Evolutionary conservation across 2,888 invertebrate genomes (phyloP).

Genomic region (Andrena haemorrhoa): DNA sequence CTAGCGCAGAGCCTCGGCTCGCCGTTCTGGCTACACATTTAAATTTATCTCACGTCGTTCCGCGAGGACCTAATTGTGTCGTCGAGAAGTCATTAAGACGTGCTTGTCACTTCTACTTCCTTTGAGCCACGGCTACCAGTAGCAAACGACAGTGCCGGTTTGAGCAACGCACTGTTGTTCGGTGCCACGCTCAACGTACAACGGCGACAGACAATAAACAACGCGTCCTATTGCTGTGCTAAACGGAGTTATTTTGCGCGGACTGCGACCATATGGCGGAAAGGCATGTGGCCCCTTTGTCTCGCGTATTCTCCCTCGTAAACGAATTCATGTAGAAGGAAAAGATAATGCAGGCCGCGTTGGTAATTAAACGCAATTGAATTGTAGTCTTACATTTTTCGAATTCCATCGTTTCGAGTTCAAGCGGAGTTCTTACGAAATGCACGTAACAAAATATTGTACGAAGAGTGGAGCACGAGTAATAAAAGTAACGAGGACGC

Average conservation of each 20-base stretch:
- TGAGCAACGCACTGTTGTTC: constrained; percentile 48
- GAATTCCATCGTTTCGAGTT: neutral
- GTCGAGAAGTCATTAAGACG: constrained; percentile 70
- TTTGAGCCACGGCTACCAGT: constrained; percentile 30
- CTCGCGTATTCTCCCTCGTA: no score
- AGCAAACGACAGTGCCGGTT: constrained; percentile 36
- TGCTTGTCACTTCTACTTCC: constrained; percentile 53
- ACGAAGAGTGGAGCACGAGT: neutral
- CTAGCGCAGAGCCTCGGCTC: constrained; percentile 8
- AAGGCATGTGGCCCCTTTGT: no score
- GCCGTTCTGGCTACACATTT: constrained; percentile 58
- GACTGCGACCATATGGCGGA: neutral
- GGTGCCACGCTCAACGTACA: constrained; percentile 1
- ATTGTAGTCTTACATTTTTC: no score
- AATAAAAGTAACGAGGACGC: neutral
- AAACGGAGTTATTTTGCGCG: neutral
- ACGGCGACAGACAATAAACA: neutral
- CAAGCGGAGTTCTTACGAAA: neutral
- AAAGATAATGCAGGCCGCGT: no score
- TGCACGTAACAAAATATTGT: neutral
- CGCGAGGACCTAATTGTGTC: constrained; percentile 68
- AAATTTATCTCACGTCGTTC: constrained; percentile 73
- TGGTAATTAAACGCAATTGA: no score
- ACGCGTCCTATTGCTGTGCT: neutral
- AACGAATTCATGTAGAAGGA: no score